Base-by-base conservation (phyloP, 1,140 invertebrate genomes). In the Teleogryllus occipitalis region DNA sequence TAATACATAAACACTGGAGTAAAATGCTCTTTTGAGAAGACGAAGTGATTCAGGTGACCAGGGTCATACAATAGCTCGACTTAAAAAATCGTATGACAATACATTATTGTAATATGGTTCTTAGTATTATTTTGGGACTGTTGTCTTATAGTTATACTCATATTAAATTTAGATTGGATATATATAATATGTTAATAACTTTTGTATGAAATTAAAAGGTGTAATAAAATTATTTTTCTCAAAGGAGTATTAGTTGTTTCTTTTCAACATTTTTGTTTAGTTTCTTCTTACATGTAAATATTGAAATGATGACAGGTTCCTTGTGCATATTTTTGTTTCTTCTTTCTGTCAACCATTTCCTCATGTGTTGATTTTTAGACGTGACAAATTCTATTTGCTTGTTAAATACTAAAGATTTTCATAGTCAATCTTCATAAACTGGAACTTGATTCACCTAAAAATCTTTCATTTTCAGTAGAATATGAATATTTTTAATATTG, bases 161-260 rank as follows among this genome's bases (percentile, higher is more conserved):
- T 65, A 65, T 65, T 65, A 65, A 14, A 65, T 65, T 65, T 65
- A 65, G 54, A 65, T 65, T 7, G 7, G 18, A 65, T 65, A 65
- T 65, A 65, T 65, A 65, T 65, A 65, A 65, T 65, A 65, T 65
- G 54, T 65, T 65, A 65, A 65, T 65, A 65, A 65, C 18, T 65
- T 65, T 65, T 65, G 54, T 65, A 65, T 65, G 54, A 65, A 65
- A 65, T 65, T 65, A 65, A 65, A 65, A 65, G 54, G 54, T 65
- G 54, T 65, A 65, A 65, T 65, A 65, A 65, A 65, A 65, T 65
- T 65, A 65, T 65, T 65, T 65, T 65, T 65, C 54, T 65, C 54
- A 65, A 65, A 18, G 18, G 54, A 65, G 54, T 65, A 14, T 65
- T 65, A 3, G 54, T 65, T 65, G 54, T 65, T 65, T 18, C 18